Percentiles rank a stretch among this genome's conserved stretches.
phyloP scores from a whole-genome alignment of 1,140 invertebrate genomes.

The Neotoxoptera formosana region DNA sequence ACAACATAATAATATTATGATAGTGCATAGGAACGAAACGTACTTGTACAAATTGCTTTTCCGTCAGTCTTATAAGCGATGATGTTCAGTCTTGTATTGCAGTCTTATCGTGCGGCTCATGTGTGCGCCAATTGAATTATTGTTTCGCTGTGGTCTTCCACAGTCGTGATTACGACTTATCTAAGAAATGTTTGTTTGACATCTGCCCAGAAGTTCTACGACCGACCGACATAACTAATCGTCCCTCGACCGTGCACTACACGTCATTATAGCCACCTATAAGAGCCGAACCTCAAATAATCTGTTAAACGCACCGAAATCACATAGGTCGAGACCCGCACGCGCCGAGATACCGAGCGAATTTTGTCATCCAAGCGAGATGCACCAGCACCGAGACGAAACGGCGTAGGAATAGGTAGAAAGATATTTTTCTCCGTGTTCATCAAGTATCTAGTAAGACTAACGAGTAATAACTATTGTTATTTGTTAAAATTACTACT shows the following conservation, averaged over 20 bases:
- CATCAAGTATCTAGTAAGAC: not conserved
- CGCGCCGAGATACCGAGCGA: not conserved
- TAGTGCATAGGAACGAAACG: not conserved
- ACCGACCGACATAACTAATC: not conserved
- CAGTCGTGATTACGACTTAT: not conserved
- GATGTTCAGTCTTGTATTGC: conserved; percentile 42
- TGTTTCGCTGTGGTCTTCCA: not conserved
- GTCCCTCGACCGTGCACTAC: not conserved
- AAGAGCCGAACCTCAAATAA: not conserved
- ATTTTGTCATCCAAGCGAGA: not conserved
- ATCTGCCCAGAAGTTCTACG: not conserved
- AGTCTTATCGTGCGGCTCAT: conserved; percentile 43
- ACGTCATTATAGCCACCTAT: not conserved
- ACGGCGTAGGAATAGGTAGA: not conserved
- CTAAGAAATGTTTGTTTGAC: not conserved
- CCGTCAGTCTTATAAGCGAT: conserved; percentile 39
- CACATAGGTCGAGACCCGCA: not conserved
- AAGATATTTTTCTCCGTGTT: not conserved
- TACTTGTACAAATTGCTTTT: conserved; percentile 49
- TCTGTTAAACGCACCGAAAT: not conserved
- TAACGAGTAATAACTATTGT: not conserved
- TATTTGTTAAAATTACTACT: not conserved
- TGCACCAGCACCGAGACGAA: not conserved
- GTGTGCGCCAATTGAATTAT: conserved; percentile 25
- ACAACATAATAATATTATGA: too few relatives aligned